Evolutionary conservation across 2,113 vertebrate species (phyloP).

Genomic region (Oriolus oriolus): DNA sequence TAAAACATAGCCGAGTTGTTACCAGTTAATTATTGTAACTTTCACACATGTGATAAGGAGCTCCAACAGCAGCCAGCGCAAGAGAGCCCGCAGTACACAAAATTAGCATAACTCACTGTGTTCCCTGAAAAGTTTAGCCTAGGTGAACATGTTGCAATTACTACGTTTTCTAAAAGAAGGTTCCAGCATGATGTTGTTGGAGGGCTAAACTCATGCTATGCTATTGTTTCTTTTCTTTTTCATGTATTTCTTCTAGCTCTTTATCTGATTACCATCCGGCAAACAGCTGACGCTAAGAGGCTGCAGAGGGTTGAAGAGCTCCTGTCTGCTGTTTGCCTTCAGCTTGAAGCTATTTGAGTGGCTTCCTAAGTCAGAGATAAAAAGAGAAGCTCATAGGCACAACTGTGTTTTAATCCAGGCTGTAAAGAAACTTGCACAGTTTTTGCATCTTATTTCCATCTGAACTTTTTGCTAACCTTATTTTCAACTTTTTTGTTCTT

Average conservation of each 20-base stretch:
- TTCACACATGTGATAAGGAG: slow-evolving; percentile 64
- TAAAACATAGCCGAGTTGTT: slow-evolving; percentile 75
- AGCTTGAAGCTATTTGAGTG: slow-evolving; percentile 74
- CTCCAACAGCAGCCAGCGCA: slow-evolving; percentile 52
- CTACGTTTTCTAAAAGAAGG: slow-evolving; percentile 68
- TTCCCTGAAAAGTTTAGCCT: slow-evolving; percentile 71
- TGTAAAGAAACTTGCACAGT: slow-evolving; percentile 38
- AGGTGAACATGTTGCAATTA: slow-evolving; percentile 68
- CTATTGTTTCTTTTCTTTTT: slow-evolving; percentile 75
- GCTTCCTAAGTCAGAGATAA: slow-evolving; percentile 72
- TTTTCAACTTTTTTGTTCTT: slow-evolving; percentile 32
- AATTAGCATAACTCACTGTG: slow-evolving; percentile 66
- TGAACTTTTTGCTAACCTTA: slow-evolving; percentile 13
- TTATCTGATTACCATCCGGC: slow-evolving; percentile 83
- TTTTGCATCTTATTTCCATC: slow-evolving; percentile 48
- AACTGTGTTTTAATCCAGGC: slow-evolving; percentile 52
- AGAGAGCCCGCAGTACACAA: slow-evolving; percentile 67
- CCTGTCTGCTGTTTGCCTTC: slow-evolving; percentile 80
- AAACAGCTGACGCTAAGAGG: slow-evolving; percentile 84
- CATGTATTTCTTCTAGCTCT: slow-evolving; percentile 78
- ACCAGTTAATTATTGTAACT: slow-evolving; percentile 77
- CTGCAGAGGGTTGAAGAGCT: slow-evolving; percentile 81
- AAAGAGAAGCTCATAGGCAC: slow-evolving; percentile 61
- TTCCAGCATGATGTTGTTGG: slow-evolving; percentile 42
- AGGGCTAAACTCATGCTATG: slow-evolving; percentile 69